Percentiles rank a stretch among this genome's conserved stretches.
Evolutionary conservation across 2,888 invertebrate species (phyloP).

Genomic region (Coleophora deauratella): DNA sequence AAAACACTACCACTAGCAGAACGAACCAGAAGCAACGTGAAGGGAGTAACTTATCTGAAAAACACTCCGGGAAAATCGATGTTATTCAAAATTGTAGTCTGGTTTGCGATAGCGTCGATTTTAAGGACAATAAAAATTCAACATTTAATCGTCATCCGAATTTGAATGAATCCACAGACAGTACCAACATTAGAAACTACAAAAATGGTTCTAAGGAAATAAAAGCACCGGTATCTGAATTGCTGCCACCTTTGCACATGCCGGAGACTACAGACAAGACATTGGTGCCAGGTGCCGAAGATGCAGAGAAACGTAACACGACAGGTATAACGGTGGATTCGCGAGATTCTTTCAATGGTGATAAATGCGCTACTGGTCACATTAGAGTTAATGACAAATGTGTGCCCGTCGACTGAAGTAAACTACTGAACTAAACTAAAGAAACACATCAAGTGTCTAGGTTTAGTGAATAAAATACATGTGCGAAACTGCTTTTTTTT

Average conservation of each 20-base stretch:
- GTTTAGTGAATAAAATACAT: too few relatives aligned
- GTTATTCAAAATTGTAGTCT: not conserved
- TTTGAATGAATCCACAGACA: too few relatives aligned
- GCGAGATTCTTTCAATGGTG: constrained; percentile 39
- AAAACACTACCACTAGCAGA: constrained; percentile 1
- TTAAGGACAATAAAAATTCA: not conserved
- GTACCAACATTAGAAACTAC: too few relatives aligned
- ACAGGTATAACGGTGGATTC: constrained; percentile 29
- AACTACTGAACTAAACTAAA: not conserved
- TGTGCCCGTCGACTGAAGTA: constrained; percentile 15
- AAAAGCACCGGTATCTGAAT: too few relatives aligned
- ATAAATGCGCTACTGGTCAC: constrained; percentile 38
- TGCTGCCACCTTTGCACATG: too few relatives aligned
- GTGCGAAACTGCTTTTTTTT: too few relatives aligned
- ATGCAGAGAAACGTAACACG: constrained; percentile 7
- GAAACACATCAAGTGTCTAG: not conserved
- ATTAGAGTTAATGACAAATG: constrained; percentile 38
- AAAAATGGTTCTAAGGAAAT: too few relatives aligned
- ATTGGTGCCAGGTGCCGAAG: not conserved
- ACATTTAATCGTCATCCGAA: too few relatives aligned
- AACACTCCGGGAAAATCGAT: constrained; percentile 8
- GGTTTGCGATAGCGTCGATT: not conserved
- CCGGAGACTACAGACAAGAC: too few relatives aligned
- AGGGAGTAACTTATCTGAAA: not conserved
- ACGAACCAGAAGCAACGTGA: constrained; percentile 5